Conservation (phyloP, 2,113 vertebrate species). For the Gallinago paraguaiae region DNA sequence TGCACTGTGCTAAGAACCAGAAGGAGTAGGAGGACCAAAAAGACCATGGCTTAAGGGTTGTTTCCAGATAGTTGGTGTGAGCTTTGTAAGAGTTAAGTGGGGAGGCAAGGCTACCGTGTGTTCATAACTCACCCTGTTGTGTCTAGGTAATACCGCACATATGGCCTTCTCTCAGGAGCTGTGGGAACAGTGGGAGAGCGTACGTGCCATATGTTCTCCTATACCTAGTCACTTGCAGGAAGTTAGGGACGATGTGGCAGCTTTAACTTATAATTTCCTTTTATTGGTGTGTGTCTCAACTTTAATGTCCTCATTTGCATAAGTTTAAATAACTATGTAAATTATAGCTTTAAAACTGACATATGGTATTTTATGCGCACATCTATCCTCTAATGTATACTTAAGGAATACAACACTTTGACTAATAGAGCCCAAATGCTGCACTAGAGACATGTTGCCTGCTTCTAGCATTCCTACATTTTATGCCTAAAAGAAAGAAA, state of each 20-base stretch:
- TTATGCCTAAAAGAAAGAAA: slow-evolving; percentile 1
- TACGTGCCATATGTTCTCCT: slow-evolving; percentile 41
- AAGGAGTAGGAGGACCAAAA: neutral
- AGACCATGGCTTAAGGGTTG: neutral
- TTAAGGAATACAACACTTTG: slow-evolving; percentile 66
- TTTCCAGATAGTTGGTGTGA: neutral
- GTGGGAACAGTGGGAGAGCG: slow-evolving; percentile 42
- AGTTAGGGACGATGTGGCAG: slow-evolving; percentile 49
- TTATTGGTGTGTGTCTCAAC: slow-evolving; percentile 63
- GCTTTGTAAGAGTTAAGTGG: neutral
- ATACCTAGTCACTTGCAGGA: slow-evolving; percentile 20
- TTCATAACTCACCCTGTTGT: neutral
- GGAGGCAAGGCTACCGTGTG: neutral
- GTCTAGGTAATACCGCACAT: slow-evolving; percentile 37
- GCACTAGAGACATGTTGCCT: slow-evolving; percentile 42
- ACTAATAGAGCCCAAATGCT: slow-evolving; percentile 57
- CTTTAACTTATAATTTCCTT: slow-evolving; percentile 72
- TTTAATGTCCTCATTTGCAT: slow-evolving; percentile 73
- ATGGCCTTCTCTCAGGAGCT: slow-evolving; percentile 31
- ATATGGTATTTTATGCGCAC: slow-evolving; percentile 55
- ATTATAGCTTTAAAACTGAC: slow-evolving; percentile 69
- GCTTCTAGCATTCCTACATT: slow-evolving; percentile 18
- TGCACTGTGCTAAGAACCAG: neutral
- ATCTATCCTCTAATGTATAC: slow-evolving; percentile 53
- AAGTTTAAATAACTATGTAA: slow-evolving; percentile 70